Evolutionary conservation across 2,113 vertebrate species (phyloP).

Genomic region (Phalacrocorax pelagicus): DNA sequence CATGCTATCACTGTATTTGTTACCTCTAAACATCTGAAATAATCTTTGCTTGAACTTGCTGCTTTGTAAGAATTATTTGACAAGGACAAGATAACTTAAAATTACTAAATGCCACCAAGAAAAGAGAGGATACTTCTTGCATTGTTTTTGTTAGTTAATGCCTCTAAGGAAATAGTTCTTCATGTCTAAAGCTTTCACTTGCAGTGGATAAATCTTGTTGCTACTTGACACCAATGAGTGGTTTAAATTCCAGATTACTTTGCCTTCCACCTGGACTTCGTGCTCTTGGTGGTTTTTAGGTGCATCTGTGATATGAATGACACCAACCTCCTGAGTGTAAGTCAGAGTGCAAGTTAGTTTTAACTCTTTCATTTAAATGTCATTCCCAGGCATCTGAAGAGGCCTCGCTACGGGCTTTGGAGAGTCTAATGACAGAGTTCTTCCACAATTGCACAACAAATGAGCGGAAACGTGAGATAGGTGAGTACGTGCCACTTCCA

Average conservation of each 20-base stretch:
- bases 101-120: neutral
- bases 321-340: neutral
- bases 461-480: slow-evolving; percentile 95
- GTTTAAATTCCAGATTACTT: neutral
- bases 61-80: neutral
- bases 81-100: neutral
- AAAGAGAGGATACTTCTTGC: neutral
- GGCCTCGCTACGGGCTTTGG: slow-evolving; percentile 88
- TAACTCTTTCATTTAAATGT: neutral
- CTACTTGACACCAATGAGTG: neutral
- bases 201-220: neutral
- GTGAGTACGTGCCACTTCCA: slow-evolving; percentile 68
- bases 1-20: rapidly evolving
- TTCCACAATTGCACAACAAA: slow-evolving; percentile 97
- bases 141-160: neutral
- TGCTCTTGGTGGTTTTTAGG: neutral
- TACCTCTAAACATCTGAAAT: neutral
- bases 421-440: slow-evolving; percentile 97
- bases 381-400: slow-evolving; percentile 89
- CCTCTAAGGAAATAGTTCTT: neutral
- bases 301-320: neutral
- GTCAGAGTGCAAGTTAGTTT: neutral
- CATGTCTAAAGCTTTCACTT: neutral
- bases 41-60: neutral
- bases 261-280: neutral